These are phyloP conservation scores for Eupelmus urozonus DNA, from an alignment of 2,888 invertebrate species.

Conservation along the genomic window DNA sequence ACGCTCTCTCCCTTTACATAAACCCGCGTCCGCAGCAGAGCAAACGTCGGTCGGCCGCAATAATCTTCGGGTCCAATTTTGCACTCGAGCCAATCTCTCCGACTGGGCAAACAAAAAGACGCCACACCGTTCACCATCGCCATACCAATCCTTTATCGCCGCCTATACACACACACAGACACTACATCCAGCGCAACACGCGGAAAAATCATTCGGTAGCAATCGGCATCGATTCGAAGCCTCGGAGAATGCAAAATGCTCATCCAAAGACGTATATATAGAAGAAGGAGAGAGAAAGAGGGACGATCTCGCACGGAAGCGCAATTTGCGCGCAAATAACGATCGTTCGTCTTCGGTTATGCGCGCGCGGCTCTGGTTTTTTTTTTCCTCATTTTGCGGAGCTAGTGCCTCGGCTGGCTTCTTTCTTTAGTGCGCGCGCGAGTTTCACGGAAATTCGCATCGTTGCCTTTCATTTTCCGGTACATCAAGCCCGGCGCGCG, in stretches of 20 bases:
- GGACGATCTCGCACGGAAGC: slow-evolving; percentile 58
- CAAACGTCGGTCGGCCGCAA: slow-evolving; percentile 76
- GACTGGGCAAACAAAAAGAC: slow-evolving; percentile 75
- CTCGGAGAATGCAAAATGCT: slow-evolving; percentile 36
- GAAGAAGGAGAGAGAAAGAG: background rate
- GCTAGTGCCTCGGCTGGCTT: too few species aligned
- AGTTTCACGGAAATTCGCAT: slow-evolving; percentile 55
- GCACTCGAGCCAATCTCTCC: slow-evolving; percentile 67
- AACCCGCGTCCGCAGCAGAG: slow-evolving; percentile 66
- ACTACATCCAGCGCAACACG: slow-evolving; percentile 20
- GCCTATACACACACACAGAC: slow-evolving; percentile 27
- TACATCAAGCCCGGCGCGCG: slow-evolving; percentile 31
- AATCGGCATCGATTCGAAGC: slow-evolving; percentile 69
- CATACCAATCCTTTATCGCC: background rate
- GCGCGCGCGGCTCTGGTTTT: slow-evolving; percentile 20
- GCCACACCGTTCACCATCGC: background rate
- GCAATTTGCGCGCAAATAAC: slow-evolving; percentile 63
- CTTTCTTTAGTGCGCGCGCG: slow-evolving; percentile 39
- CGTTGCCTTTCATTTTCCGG: slow-evolving; percentile 58
- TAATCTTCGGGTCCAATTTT: slow-evolving; percentile 74
- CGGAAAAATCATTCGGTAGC: slow-evolving; percentile 65
- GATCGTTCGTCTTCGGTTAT: slow-evolving; percentile 46
- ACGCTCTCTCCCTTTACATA: background rate
- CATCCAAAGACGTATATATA: background rate
- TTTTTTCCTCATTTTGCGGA: slow-evolving; percentile 19